Base-by-base conservation (phyloP, 2,888 invertebrate genomes). In the Drosophila bunnanda region DNA sequence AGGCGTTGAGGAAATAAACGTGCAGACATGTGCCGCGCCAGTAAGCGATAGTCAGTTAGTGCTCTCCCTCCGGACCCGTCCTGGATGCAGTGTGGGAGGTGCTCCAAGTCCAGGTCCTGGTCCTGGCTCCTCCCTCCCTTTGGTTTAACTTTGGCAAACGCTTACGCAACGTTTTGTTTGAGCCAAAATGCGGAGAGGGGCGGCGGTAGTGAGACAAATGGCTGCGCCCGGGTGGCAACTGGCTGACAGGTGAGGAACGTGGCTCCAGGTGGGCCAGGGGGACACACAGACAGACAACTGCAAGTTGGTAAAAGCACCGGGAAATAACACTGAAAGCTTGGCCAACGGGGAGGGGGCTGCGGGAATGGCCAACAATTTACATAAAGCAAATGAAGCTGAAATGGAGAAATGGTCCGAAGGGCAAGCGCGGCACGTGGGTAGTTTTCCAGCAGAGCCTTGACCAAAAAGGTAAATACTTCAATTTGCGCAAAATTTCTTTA, bases 391-490 rank as follows among this genome's bases (percentile, higher is more conserved):
- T 83, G 82, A 84, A 83, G 72, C 82, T 71, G 78, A 82, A 83
- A 82, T 77, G 75, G 60, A 73, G 79, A 69, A 78, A 57, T 59
- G 52, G n/a, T 28, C 8, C 17, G 20, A 38, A 38, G 36, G 65
- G 50, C 50, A 7, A 55, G 30, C 2, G n/a, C 17, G 58, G 48
- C 76, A 76, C 66, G 58, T 64, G 77, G 71, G 30, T 70, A 55
- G 64, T 64, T 57, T 73, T 2, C n/a, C 20, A 12, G 48, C 9
- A 50, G 72, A 75, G 70, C 70, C 75, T 71, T 75, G 70, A 78
- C 82, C 79, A 74, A 80, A 75, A 78, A 71, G 71, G 87, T 86
- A 81, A 86, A 83, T 86, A 86, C 84, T 86, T 81, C 79, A 82
- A 83, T 82, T 83, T 86, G 73, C 69, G 56, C 84, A 86, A 86